Conservation (phyloP, 2,888 invertebrate species). For the Sialis fuliginosa region DNA sequence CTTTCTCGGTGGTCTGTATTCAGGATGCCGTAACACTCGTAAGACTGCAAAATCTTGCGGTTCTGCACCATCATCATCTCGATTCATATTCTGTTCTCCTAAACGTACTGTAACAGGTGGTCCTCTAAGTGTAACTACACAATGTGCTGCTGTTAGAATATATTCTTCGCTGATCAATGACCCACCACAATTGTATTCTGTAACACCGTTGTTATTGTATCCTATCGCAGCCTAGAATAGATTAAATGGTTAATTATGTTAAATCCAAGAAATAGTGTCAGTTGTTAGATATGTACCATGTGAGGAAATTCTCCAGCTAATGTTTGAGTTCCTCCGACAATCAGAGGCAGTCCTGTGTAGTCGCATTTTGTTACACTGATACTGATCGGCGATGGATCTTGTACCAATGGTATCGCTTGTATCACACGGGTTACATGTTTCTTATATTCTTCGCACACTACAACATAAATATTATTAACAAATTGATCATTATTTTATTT, state of each 20-base stretch:
- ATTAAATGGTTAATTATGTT: background rate
- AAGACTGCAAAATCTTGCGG: conserved; percentile 29
- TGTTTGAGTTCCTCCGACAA: conserved; percentile 37
- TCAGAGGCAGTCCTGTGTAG: conserved; percentile 30
- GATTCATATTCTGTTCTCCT: conserved; percentile 36
- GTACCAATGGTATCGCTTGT: conserved; percentile 32
- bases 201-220: conserved; percentile 16
- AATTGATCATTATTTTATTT: too few relatives aligned
- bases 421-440: conserved; percentile 27
- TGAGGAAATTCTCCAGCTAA: conserved; percentile 39
- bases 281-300: conserved; percentile 27
- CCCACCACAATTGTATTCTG: conserved; percentile 32
- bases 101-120: conserved; percentile 32
- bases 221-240: conserved; percentile 24
- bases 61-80: conserved; percentile 27
- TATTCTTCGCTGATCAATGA: conserved; percentile 32
- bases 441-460: conserved; percentile 41
- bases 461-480: conserved; percentile 4
- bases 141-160: conserved; percentile 41
- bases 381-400: conserved; percentile 26
- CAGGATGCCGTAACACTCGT: conserved; percentile 31
- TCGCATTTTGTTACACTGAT: conserved; percentile 32
- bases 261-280: background rate
- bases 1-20: conserved; percentile 30
- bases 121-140: conserved; percentile 21